phyloP scores from a whole-genome alignment of 2,113 vertebrate genomes.

The Halichoeres trimaculatus region DNA sequence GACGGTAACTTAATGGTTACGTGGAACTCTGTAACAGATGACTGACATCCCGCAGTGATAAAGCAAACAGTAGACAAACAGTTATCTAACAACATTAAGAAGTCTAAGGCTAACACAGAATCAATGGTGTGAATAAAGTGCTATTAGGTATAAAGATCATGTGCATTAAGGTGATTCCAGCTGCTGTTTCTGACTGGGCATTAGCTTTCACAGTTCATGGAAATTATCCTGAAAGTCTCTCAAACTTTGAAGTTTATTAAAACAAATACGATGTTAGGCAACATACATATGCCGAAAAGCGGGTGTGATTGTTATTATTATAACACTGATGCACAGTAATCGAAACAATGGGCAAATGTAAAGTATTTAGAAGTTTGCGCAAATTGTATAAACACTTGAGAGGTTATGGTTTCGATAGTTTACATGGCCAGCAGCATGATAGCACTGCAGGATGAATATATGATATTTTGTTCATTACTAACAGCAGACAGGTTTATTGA shows the following conservation, averaged over 20 bases:
- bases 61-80: too few species aligned
- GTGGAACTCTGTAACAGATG: too few species aligned
- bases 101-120: neutral
- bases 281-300: slow-evolving; percentile 1
- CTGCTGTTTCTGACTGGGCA: neutral
- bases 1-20: too few species aligned
- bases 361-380: neutral
- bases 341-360: rapidly evolving
- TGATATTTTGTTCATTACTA: neutral
- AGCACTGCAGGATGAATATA: neutral
- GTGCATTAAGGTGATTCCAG: too few species aligned
- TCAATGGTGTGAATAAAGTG: too few species aligned
- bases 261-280: neutral
- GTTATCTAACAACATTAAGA: neutral
- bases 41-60: too few species aligned
- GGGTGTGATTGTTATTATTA: rapidly evolving
- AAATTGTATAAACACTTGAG: neutral
- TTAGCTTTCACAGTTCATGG: neutral
- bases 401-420: neutral
- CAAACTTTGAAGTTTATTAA: neutral
- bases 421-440: slow-evolving; percentile 1
- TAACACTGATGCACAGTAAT: rapidly evolving
- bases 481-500: neutral
- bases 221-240: neutral
- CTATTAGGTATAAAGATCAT: too few species aligned